phyloP scores from a whole-genome alignment of 1,140 invertebrate species.

The Sinella curviseta region DNA sequence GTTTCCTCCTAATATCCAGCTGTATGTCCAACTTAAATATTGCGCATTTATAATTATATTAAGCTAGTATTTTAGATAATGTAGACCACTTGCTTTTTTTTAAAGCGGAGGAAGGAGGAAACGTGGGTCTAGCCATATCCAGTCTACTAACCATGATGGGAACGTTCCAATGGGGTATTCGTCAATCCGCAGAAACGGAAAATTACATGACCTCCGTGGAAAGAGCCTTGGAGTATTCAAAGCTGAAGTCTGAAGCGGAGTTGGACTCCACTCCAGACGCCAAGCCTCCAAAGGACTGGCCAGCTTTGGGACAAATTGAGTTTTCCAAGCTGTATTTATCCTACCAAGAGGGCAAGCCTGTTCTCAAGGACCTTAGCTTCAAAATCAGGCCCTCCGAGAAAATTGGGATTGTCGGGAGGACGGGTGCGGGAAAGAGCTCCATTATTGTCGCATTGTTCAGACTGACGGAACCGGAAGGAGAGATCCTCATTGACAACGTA shows the following conservation, averaged over 20 bases:
- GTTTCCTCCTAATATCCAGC: conserved; percentile 59
- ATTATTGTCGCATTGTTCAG: conserved; percentile 72
- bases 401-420: conserved; percentile 68
- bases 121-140: conserved; percentile 77
- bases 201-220: conserved; percentile 87
- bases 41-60: not conserved
- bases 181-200: conserved; percentile 75
- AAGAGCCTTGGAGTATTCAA: conserved; percentile 74
- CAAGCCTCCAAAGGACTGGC: conserved; percentile 69
- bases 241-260: conserved; percentile 63
- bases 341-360: conserved; percentile 59
- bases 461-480: conserved; percentile 65
- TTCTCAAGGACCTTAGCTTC: conserved; percentile 62
- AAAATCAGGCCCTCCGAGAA: conserved; percentile 60
- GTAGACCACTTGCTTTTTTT: conserved; percentile 25
- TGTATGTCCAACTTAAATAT: conserved; percentile 53
- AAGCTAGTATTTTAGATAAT: not conserved
- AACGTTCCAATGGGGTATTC: conserved; percentile 77
- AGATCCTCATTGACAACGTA: conserved; percentile 68
- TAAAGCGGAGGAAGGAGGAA: conserved; percentile 59
- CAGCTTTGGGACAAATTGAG: conserved; percentile 64
- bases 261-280: conserved; percentile 62
- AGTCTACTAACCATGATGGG: conserved; percentile 74
- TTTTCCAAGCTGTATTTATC: conserved; percentile 66
- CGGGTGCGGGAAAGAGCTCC: conserved; percentile 77